A percentile compares a stretch with the other conserved stretches of the same genome.
Conservation (phyloP, 2,113 vertebrate genomes). For the Rhodinocichla rosea region DNA sequence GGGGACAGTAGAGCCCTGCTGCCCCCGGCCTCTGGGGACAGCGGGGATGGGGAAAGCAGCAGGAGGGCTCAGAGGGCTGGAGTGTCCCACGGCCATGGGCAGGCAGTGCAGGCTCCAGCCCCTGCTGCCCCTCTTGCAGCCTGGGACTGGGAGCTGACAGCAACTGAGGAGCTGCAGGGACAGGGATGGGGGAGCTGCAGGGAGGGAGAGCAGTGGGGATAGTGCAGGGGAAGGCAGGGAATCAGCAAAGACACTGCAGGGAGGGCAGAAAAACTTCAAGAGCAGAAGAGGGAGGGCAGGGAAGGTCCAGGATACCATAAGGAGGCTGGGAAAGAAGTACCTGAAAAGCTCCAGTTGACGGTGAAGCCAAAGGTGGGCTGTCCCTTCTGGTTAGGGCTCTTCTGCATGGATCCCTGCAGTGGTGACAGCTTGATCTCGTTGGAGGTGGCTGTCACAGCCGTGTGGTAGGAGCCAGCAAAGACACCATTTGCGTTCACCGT, state of each 20-base stretch:
- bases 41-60: neutral
- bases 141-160: neutral
- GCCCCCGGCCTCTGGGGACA: no score
- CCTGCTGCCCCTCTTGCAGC: neutral
- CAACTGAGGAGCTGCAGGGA: neutral
- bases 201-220: neutral
- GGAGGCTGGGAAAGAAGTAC: neutral
- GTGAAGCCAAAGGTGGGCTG: neutral
- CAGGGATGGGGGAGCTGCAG: neutral
- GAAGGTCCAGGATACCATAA: no score
- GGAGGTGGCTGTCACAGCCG: rapidly evolving
- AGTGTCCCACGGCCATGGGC: rapidly evolving
- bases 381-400: no score
- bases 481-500: neutral
- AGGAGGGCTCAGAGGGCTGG: neutral
- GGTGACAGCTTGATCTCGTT: neutral
- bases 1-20: rapidly evolving
- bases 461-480: rapidly evolving
- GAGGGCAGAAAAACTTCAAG: neutral
- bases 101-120: neutral
- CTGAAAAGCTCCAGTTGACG: neutral
- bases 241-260: neutral
- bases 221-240: neutral
- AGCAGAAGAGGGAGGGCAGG: no score
- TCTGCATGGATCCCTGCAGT: neutral